Evolutionary conservation across 2,888 invertebrate species (phyloP).

Genomic region (Lomographa bimaculata): DNA sequence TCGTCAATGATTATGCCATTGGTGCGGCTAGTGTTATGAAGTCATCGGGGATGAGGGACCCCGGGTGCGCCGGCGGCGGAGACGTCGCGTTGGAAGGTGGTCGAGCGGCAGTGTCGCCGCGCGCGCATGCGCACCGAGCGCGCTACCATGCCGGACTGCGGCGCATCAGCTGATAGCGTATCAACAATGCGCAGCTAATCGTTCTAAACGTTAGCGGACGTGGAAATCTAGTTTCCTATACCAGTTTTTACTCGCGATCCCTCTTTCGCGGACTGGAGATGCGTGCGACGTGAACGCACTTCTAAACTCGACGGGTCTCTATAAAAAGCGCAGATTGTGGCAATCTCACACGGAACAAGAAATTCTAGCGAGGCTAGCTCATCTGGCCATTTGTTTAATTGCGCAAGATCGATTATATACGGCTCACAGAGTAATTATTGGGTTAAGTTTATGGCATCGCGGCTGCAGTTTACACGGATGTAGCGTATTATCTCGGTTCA

Average conservation of each 20-base stretch:
- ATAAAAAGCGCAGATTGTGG: slow-evolving; percentile 61
- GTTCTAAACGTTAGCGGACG: slow-evolving; percentile 69
- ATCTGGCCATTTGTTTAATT: slow-evolving; percentile 61
- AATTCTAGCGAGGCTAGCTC: slow-evolving; percentile 56
- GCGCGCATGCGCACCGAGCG: slow-evolving; percentile 74
- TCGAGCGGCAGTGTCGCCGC: slow-evolving; percentile 52
- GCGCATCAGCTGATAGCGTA: slow-evolving; percentile 78
- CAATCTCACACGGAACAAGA: slow-evolving; percentile 68
- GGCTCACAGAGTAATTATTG: slow-evolving; percentile 49
- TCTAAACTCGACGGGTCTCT: slow-evolving; percentile 54
- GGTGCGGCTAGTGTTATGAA: slow-evolving; percentile 5
- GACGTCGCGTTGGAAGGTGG: slow-evolving; percentile 39
- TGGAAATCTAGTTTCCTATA: slow-evolving; percentile 77
- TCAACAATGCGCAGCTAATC: slow-evolving; percentile 78
- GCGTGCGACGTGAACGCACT: slow-evolving; percentile 50
- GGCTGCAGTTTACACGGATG: slow-evolving; percentile 37
- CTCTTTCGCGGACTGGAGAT: slow-evolving; percentile 42
- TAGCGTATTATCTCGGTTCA: slow-evolving; percentile 31
- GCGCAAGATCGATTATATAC: slow-evolving; percentile 64
- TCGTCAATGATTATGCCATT: slow-evolving; percentile 42
- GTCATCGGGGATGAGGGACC: slow-evolving; percentile 6
- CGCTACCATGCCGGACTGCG: slow-evolving; percentile 78
- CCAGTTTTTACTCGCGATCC: slow-evolving; percentile 61
- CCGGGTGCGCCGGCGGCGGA: slow-evolving; percentile 38
- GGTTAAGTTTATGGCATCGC: slow-evolving; percentile 29